A percentile compares a stretch with the other conserved stretches of the same genome.
Evolutionary conservation across 1,140 invertebrate species (phyloP).

Genomic region (Hypsibius dujardini): DNA sequence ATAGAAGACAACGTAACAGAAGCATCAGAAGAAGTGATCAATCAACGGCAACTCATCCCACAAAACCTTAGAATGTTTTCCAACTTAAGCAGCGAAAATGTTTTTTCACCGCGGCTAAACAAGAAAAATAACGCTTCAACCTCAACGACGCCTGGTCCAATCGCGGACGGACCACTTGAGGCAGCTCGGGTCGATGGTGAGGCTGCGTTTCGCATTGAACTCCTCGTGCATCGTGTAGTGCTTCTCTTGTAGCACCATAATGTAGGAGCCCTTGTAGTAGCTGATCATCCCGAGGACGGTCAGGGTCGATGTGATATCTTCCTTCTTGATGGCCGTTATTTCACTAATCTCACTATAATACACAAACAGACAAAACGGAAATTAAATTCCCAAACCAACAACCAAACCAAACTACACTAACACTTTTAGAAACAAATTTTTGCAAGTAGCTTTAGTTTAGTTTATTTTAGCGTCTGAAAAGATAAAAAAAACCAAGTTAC

Average conservation of each 20-base stretch:
- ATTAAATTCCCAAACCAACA: slow-evolving; percentile 1
- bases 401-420: too few relatives aligned
- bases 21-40: too few relatives aligned
- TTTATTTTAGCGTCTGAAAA: too few relatives aligned
- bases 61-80: too few relatives aligned
- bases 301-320: slow-evolving; percentile 92
- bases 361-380: slow-evolving; percentile 17
- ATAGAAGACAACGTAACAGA: too few relatives aligned
- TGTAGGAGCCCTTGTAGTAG: slow-evolving; percentile 97
- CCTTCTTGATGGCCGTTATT: slow-evolving; percentile 92
- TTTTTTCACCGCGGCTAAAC: too few relatives aligned
- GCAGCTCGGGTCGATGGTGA: slow-evolving; percentile 85
- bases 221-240: slow-evolving; percentile 67
- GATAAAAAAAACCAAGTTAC: too few relatives aligned
- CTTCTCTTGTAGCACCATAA: slow-evolving; percentile 80
- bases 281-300: slow-evolving; percentile 93
- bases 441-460: slow-evolving; percentile 15
- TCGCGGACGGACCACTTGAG: slow-evolving; percentile 97
- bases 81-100: too few relatives aligned
- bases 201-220: slow-evolving; percentile 61
- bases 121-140: too few relatives aligned
- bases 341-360: slow-evolving; percentile 82
- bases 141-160: too few relatives aligned
- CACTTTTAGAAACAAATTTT: too few relatives aligned
- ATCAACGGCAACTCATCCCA: too few relatives aligned